phyloP scores from a whole-genome alignment of 2,797 vertebrate genomes.

The Ptychadena robeensis region DNA sequence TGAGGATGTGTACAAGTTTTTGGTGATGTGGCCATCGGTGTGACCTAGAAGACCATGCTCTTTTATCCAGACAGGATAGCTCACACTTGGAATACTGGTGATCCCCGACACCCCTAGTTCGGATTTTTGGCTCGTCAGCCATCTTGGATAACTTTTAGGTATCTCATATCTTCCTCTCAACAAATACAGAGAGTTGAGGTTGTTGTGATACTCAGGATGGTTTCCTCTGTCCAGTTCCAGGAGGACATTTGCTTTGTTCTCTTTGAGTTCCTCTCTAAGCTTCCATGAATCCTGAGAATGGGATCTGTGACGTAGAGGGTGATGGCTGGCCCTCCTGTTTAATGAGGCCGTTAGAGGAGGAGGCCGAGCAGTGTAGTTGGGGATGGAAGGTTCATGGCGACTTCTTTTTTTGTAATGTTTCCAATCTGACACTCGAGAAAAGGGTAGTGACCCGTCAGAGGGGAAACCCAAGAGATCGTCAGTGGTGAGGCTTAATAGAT shows the following conservation, averaged over 20 bases:
- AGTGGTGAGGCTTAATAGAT: constrained; percentile 83
- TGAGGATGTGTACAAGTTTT: constrained; percentile 18
- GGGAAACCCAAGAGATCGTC: constrained; percentile 85
- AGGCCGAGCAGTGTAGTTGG: constrained; percentile 1
- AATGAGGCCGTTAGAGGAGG: constrained; percentile 14
- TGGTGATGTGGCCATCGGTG: constrained; percentile 33
- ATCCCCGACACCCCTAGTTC: constrained; percentile 77
- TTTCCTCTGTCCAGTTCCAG: constrained; percentile 12
- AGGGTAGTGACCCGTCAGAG: constrained; percentile 79
- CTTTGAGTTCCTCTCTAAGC: neutral
- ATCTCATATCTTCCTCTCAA: constrained; percentile 33
- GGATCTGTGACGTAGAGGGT: neutral
- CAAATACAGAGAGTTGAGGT: constrained; percentile 51
- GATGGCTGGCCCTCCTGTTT: neutral
- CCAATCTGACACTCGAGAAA: constrained; percentile 69
- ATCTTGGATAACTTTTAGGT: constrained; percentile 75
- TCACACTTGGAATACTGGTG: constrained; percentile 75
- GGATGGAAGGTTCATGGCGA: neutral
- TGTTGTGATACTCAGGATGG: constrained; percentile 27
- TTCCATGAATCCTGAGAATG: constrained; percentile 31
- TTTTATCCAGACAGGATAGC: constrained; percentile 77
- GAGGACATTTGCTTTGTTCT: constrained; percentile 45
- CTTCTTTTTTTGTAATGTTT: constrained; percentile 19
- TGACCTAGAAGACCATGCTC: constrained; percentile 65
- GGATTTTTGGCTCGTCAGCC: constrained; percentile 80